Base-by-base conservation (phyloP, 2,888 invertebrate species). In the Pterostichus niger region DNA sequence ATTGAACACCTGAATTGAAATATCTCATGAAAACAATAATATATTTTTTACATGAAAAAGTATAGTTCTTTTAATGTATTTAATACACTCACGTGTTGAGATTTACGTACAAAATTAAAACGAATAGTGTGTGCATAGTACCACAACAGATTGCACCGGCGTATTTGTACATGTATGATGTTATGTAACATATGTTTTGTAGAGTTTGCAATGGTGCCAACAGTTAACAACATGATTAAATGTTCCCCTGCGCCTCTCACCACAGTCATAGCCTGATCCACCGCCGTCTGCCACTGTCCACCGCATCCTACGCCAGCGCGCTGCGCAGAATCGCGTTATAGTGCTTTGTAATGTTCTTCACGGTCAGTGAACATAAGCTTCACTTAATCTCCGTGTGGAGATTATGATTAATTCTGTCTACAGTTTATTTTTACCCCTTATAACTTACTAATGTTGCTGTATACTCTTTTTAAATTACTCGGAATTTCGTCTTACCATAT, bases 311-410 rank as follows among this genome's bases (percentile, higher is more conserved):
- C 6, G 4, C 68, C 15, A 4, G 61, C 46, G 64, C 44, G 31
- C 64, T 13, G 17, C 44, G 9, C 24, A 15, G 24, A 24, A 24
- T 24, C 3, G 24, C 24, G 24, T 24, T 24, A 24, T 64, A 79
- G 79, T 79, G 79, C 79, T 79, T 79, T 79, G 79, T 64, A 79
- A 61, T 79, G 79, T 79, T 79, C 79, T 79, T 79, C 44, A 79
- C 64, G 79, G 79, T 79, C 79, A 79, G 31, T n/a, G 79, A 10
- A 9, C 59, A 79, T 79, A 79, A 79, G 61, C 64, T 59, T 11
- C 11, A 24, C 31, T 24, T 59, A 59, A 59, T 59, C 59, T 54
- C 54, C 9, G 59, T 59, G 17, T 11, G 31, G 59, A 59, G 59
- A 59, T 59, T 59, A 59, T 59, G 59, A 59, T 59, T 59, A 24